Evolutionary conservation across 2,888 invertebrate species (phyloP).

Genomic region (Stegana nigrithorax): DNA sequence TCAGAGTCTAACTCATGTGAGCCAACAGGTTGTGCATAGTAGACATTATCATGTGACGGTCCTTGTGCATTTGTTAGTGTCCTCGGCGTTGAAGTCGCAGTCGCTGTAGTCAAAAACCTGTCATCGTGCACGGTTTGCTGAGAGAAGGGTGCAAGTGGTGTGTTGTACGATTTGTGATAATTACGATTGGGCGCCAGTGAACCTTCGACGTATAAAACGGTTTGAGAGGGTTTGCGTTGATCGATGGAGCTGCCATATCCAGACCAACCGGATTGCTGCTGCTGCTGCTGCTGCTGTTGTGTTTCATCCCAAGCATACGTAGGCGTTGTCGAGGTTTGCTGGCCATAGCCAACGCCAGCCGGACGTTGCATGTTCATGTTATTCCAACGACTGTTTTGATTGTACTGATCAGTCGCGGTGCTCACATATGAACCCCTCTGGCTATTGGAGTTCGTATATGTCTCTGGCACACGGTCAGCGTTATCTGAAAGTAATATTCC

Average conservation of each 20-base stretch:
- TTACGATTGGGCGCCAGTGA: conserved; percentile 63
- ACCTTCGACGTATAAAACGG: conserved; percentile 53
- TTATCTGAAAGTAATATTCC: conserved; percentile 35
- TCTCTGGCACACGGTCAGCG: conserved; percentile 36
- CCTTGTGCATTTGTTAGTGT: conserved; percentile 57
- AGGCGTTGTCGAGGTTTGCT: conserved; percentile 7
- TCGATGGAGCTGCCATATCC: conserved; percentile 44
- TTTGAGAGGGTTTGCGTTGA: conserved; percentile 46
- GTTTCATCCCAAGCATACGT: no score
- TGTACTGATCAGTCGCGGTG: conserved; percentile 24
- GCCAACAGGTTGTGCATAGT: no score
- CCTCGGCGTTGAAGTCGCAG: conserved; percentile 10
- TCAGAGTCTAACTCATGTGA: no score
- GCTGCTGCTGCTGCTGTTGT: conserved; percentile 17
- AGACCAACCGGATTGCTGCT: conserved; percentile 34
- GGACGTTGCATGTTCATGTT: conserved; percentile 64
- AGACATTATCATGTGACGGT: conserved; percentile 44
- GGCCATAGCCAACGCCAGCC: conserved; percentile 39
- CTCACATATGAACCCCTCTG: conserved; percentile 18
- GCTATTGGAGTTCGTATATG: conserved; percentile 19
- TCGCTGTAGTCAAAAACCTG: not conserved
- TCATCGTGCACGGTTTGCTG: conserved; percentile 19
- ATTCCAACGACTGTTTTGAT: conserved; percentile 54
- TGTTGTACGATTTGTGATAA: conserved; percentile 48
- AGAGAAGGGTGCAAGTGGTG: conserved; percentile 57